These are phyloP conservation scores for Acinonyx jubatus DNA, from an alignment of 2,113 vertebrate genomes.

Conservation along the genomic window DNA sequence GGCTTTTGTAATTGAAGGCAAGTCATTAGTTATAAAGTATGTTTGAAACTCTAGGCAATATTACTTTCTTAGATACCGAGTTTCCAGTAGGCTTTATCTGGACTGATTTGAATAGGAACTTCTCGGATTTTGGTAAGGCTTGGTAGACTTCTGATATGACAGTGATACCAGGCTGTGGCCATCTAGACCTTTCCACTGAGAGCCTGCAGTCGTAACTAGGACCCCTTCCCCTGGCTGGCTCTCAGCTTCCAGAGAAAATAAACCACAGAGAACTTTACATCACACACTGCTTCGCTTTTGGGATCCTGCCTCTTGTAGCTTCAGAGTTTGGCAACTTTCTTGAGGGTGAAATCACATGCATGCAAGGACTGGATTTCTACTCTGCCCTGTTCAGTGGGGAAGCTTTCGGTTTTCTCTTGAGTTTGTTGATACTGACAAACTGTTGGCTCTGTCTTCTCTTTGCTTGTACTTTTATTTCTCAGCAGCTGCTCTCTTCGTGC, in stretches of 20 bases:
- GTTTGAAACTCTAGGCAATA: not conserved
- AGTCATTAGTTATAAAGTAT: not conserved
- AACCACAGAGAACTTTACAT: not conserved
- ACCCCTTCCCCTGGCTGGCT: not conserved
- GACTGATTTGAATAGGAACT: not conserved
- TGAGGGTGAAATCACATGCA: not conserved
- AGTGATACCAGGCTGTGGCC: not conserved
- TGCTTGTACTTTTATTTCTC: not conserved
- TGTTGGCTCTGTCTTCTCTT: not conserved
- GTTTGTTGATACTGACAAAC: not conserved
- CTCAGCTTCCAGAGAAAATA: not conserved
- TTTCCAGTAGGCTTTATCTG: not conserved
- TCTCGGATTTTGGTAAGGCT: not conserved
- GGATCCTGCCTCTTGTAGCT: not conserved
- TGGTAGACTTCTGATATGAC: not conserved
- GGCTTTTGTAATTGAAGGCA: not conserved
- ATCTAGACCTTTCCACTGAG: not conserved
- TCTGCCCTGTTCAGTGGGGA: not conserved
- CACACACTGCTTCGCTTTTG: not conserved
- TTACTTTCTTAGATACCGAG: not conserved
- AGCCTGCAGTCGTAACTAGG: not conserved
- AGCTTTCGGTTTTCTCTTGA: not conserved
- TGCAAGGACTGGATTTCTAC: not conserved
- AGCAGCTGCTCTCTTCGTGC: not conserved
- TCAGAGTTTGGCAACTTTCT: not conserved